phyloP scores from a whole-genome alignment of 2,797 vertebrate species.

The Etheostoma perlongum region DNA sequence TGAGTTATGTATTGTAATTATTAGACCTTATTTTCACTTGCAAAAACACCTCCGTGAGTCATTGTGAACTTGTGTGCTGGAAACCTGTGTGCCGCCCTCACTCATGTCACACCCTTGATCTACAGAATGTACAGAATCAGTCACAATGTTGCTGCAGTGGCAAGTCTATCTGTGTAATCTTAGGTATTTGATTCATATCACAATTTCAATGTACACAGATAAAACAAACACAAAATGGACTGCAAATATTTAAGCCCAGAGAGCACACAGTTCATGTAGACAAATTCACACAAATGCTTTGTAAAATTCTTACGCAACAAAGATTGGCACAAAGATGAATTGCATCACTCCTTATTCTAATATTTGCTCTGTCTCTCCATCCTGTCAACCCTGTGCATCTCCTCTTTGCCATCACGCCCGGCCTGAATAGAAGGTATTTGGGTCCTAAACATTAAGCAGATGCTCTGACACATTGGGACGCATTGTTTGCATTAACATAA shows the following conservation, averaged over 20 bases:
- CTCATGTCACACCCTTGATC: slow-evolving; percentile 28
- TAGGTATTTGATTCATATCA: slow-evolving; percentile 20
- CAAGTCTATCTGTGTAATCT: slow-evolving; percentile 22
- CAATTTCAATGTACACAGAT: slow-evolving; percentile 16
- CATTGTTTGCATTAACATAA: not conserved
- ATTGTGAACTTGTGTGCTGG: slow-evolving; percentile 20
- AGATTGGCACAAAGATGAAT: not conserved
- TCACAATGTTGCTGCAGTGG: slow-evolving; percentile 9
- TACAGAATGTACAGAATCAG: slow-evolving; percentile 30
- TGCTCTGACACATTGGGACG: not conserved
- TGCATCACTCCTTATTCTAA: not conserved
- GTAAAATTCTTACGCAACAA: not conserved
- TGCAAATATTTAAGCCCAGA: slow-evolving; percentile 20
- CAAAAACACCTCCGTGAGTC: slow-evolving; percentile 26
- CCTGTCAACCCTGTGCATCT: not conserved
- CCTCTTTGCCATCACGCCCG: not conserved
- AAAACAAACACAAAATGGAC: slow-evolving; percentile 12
- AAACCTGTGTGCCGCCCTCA: not conserved
- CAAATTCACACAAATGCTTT: not conserved
- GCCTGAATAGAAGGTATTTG: not conserved
- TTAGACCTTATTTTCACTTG: slow-evolving; percentile 7
- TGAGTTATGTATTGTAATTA: slow-evolving; percentile 13
- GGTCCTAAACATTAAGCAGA: not conserved
- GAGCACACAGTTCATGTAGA: not conserved
- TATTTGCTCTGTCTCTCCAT: not conserved